Evolutionary conservation across 2,888 invertebrate species (phyloP).

Genomic region (Phyto melanocephala): DNA sequence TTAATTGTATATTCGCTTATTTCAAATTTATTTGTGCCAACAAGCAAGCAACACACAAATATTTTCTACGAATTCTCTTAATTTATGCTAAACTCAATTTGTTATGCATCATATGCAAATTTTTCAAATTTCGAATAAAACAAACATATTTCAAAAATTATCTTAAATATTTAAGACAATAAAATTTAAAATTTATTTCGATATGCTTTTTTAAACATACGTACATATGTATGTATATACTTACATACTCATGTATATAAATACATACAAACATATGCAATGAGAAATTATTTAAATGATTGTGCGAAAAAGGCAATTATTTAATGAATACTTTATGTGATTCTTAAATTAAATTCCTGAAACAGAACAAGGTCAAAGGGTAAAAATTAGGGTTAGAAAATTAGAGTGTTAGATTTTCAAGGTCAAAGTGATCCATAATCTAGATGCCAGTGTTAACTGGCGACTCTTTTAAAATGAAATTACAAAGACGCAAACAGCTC

Average conservation of each 20-base stretch:
- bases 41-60: not conserved
- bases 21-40: constrained; percentile 15
- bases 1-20: constrained; percentile 55
- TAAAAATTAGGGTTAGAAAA: not conserved
- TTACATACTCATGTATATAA: too few relatives aligned
- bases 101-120: constrained; percentile 63
- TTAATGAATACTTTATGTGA: constrained; percentile 5
- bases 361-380: constrained; percentile 31
- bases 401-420: constrained; percentile 27
- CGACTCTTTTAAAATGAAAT: not conserved
- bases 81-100: constrained; percentile 36
- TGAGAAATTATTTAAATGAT: not conserved
- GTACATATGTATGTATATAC: too few relatives aligned
- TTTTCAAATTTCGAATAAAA: constrained; percentile 1
- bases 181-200: constrained; percentile 5
- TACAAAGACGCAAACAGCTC: too few relatives aligned
- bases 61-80: constrained; percentile 41
- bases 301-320: not conserved
- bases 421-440: not conserved
- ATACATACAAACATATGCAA: not conserved
- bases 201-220: not conserved
- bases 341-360: not conserved
- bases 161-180: not conserved
- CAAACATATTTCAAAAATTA: constrained; percentile 2
- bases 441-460: not conserved